Percentiles rank a stretch among this genome's conserved stretches.
These are phyloP conservation scores for Pampusana beccarii DNA, from an alignment of 2,113 vertebrate genomes.

Conservation along the genomic window DNA sequence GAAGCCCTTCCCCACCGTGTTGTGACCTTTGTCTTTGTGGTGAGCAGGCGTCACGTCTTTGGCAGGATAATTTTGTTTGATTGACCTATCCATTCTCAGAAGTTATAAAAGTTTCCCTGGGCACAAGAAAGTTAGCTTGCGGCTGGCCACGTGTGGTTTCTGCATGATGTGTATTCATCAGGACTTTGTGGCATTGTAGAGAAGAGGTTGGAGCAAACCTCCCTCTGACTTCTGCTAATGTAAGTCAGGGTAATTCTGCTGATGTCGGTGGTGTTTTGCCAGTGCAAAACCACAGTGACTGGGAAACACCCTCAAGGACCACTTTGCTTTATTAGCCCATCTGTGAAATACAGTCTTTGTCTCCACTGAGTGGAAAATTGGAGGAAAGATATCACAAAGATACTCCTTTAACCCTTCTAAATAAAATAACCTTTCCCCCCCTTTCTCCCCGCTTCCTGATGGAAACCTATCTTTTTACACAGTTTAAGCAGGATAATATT, in stretches of 20 bases:
- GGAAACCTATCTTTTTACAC: neutral
- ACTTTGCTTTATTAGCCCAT: neutral
- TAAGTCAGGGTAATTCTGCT: neutral
- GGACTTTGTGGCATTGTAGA: neutral
- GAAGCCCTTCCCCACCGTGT: neutral
- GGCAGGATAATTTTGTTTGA: neutral
- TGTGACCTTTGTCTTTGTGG: neutral
- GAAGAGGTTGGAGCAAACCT: neutral
- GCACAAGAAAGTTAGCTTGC: neutral
- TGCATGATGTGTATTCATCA: neutral
- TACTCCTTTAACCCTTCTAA: neutral
- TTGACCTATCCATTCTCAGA: conserved; percentile 13
- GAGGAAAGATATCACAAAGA: neutral
- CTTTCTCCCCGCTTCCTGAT: no score
- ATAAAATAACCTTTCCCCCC: neutral
- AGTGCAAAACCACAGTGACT: neutral
- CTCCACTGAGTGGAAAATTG: neutral
- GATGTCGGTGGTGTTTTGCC: neutral
- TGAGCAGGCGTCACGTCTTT: neutral
- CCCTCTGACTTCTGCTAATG: neutral
- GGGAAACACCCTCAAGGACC: neutral
- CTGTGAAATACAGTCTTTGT: neutral
- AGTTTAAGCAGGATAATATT: neutral
- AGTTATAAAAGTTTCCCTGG: neutral
- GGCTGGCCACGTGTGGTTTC: neutral